phyloP scores from a whole-genome alignment of 2,797 vertebrate genomes.

The Schizopygopsis malacanthus region DNA sequence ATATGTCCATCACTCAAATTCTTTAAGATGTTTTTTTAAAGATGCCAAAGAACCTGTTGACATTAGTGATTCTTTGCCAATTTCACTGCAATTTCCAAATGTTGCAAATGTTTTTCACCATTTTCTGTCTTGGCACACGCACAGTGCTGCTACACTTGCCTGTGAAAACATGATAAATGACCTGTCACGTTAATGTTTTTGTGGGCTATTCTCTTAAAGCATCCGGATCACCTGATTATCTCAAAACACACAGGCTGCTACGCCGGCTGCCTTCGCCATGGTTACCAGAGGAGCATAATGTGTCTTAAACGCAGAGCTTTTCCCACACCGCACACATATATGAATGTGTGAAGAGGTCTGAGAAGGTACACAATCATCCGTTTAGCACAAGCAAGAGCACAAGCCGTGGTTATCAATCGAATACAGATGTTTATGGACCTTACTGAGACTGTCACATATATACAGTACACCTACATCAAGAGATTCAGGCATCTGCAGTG shows the following conservation, averaged over 20 bases:
- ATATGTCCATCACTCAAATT: background rate
- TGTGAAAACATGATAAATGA: constrained; percentile 60
- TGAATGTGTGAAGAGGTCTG: constrained; percentile 39
- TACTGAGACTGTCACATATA: background rate
- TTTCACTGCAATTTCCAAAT: constrained; percentile 6
- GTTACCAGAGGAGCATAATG: constrained; percentile 75
- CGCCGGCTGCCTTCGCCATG: constrained; percentile 72
- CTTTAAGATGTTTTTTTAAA: background rate
- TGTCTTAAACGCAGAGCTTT: constrained; percentile 68
- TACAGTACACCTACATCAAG: background rate
- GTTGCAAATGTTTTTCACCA: background rate
- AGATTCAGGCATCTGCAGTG: constrained; percentile 7
- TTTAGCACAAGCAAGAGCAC: background rate
- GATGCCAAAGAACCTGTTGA: constrained; percentile 2
- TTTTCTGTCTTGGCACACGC: background rate
- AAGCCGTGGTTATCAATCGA: background rate
- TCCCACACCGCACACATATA: constrained; percentile 58
- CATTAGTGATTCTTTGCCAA: constrained; percentile 1
- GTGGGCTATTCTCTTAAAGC: constrained; percentile 56
- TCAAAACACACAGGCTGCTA: constrained; percentile 65
- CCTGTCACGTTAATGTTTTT: constrained; percentile 58
- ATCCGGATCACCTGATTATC: constrained; percentile 62
- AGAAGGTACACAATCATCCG: background rate
- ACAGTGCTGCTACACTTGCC: constrained; percentile 34
- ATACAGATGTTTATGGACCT: constrained; percentile 31